These are phyloP conservation scores for Xestobium rufovillosum DNA, from an alignment of 2,888 invertebrate genomes.

Conservation along the genomic window DNA sequence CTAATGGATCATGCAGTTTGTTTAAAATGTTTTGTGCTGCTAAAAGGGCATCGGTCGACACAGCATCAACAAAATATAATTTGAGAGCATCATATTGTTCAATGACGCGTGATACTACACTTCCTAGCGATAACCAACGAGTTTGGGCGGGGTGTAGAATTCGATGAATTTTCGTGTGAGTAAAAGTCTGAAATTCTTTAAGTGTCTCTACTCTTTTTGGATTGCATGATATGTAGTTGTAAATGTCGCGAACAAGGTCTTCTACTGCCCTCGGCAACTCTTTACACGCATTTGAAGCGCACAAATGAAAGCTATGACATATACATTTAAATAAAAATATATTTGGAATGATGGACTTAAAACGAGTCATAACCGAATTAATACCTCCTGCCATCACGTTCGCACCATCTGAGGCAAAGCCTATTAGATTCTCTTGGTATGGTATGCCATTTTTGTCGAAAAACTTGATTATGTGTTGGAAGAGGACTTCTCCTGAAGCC, in stretches of 20 bases:
- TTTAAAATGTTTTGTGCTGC: constrained; percentile 12
- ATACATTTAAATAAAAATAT: constrained; percentile 1
- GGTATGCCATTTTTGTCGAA: neutral
- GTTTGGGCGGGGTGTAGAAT: constrained; percentile 25
- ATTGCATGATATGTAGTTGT: constrained; percentile 26
- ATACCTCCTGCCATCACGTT: neutral
- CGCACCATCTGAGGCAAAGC: neutral
- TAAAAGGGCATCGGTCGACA: constrained; percentile 3
- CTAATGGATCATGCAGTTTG: constrained; percentile 12
- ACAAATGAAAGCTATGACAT: constrained; percentile 1
- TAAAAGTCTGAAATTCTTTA: constrained; percentile 26
- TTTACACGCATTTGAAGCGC: neutral
- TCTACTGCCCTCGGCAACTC: constrained; percentile 1
- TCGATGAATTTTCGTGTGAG: constrained; percentile 25
- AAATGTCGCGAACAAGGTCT: constrained; percentile 23
- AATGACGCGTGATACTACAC: constrained; percentile 17
- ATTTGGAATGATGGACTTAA: neutral
- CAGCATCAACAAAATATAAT: constrained; percentile 17
- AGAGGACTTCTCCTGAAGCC: neutral
- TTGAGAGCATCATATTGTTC: constrained; percentile 20
- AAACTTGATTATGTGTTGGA: neutral
- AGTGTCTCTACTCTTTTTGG: constrained; percentile 26
- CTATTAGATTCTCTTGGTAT: neutral
- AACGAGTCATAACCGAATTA: neutral
- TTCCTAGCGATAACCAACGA: constrained; percentile 20